Conservation (phyloP, 2,113 vertebrate genomes). For the Notothenia rossii region DNA sequence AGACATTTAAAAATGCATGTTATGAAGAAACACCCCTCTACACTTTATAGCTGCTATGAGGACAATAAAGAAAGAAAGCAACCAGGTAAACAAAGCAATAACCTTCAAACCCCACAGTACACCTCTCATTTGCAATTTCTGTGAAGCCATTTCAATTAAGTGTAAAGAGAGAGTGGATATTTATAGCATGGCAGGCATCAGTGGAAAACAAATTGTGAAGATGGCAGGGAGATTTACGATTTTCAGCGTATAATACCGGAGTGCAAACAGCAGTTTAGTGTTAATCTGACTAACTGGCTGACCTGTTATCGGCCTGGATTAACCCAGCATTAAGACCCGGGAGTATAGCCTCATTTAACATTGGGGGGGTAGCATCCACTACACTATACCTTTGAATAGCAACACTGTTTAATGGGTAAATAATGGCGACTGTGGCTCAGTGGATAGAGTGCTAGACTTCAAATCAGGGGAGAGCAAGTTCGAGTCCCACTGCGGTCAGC, state of each 20-base stretch:
- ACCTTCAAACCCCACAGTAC: background rate
- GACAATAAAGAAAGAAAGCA: conserved; percentile 13
- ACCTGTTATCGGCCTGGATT: conserved; percentile 23
- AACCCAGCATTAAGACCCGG: background rate
- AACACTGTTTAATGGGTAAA: background rate
- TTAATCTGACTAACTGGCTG: conserved; percentile 24
- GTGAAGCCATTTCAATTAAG: background rate
- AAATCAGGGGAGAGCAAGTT: too few relatives aligned
- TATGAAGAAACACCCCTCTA: conserved; percentile 13
- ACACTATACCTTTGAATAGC: background rate
- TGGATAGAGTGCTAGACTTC: too few relatives aligned
- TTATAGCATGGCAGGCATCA: background rate
- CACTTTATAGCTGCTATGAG: conserved; percentile 19
- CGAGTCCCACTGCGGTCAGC: too few relatives aligned
- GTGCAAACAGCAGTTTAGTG: background rate
- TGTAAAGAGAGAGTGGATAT: background rate
- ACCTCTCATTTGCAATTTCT: background rate
- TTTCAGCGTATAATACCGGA: background rate
- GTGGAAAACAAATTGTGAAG: background rate
- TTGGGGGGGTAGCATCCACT: background rate
- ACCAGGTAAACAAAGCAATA: conserved; percentile 11
- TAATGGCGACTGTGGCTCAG: background rate
- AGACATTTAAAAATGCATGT: conserved; percentile 19
- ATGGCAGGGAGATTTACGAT: too few relatives aligned
- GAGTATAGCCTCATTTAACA: background rate